Conservation (phyloP, 1,140 invertebrate genomes). For the Drosophila ironensis region DNA sequence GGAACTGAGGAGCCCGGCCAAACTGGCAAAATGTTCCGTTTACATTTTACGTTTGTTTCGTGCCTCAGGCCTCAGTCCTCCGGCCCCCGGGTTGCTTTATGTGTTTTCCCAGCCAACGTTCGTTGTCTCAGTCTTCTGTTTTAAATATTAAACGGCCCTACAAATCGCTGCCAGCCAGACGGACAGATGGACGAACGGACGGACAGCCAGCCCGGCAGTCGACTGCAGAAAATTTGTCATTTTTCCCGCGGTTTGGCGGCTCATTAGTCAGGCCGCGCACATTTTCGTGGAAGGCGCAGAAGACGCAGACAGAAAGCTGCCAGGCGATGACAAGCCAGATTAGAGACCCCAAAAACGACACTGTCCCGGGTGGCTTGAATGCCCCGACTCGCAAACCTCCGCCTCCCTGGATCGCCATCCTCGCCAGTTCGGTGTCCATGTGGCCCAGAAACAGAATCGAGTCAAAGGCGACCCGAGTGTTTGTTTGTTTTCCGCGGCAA, state of each 20-base stretch:
- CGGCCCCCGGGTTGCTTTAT: constrained; percentile 43
- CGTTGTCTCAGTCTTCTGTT: constrained; percentile 72
- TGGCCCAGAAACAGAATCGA: constrained; percentile 13
- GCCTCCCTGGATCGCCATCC: not conserved
- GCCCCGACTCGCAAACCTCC: constrained; percentile 1
- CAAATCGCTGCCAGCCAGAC: constrained; percentile 67
- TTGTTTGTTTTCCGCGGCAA: constrained; percentile 29
- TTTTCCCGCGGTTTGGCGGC: constrained; percentile 77
- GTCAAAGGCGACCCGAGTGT: constrained; percentile 58
- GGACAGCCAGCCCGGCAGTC: too few species aligned
- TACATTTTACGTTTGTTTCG: constrained; percentile 70
- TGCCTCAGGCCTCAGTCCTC: constrained; percentile 15
- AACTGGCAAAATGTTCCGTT: constrained; percentile 74
- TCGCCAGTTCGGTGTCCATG: constrained; percentile 1
- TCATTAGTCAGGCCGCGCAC: constrained; percentile 75
- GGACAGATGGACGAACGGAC: too few species aligned
- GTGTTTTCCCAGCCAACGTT: constrained; percentile 42
- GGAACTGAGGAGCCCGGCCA: constrained; percentile 37
- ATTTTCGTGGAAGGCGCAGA: constrained; percentile 69
- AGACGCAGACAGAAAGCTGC: constrained; percentile 73
- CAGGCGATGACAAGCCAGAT: constrained; percentile 74
- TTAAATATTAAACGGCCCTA: constrained; percentile 77
- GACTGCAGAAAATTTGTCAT: constrained; percentile 71
- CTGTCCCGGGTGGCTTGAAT: constrained; percentile 15
- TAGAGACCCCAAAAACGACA: constrained; percentile 59